Evolutionary conservation across 1,140 invertebrate species (phyloP).

Genomic region (Caenorhabditis brenneri): DNA sequence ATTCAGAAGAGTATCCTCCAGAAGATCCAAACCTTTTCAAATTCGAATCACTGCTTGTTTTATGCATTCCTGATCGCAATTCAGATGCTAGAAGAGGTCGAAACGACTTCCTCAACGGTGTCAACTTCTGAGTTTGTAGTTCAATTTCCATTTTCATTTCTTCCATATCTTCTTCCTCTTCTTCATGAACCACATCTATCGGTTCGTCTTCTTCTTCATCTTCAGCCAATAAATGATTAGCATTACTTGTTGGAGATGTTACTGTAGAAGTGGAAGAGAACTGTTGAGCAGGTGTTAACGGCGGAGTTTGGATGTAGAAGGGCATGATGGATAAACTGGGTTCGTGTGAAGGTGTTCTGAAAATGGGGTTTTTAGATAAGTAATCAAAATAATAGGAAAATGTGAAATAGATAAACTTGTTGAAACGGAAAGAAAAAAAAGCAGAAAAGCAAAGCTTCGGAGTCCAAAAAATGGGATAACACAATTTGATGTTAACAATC

Average conservation of each 20-base stretch:
- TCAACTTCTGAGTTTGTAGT: neutral
- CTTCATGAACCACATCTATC: slow-evolving; percentile 28
- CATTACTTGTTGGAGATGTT: slow-evolving; percentile 2
- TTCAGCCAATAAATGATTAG: slow-evolving; percentile 27
- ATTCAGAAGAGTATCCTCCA: neutral
- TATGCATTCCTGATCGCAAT: neutral
- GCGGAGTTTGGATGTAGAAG: slow-evolving; percentile 27
- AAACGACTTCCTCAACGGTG: neutral
- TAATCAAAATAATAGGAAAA: too few relatives aligned
- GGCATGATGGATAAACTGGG: neutral
- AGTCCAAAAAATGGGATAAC: too few relatives aligned
- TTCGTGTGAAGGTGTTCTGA: neutral
- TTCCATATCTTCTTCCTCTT: slow-evolving; percentile 31
- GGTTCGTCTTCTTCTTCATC: slow-evolving; percentile 25
- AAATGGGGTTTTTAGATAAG: too few relatives aligned
- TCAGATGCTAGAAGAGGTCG: neutral
- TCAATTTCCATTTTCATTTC: slow-evolving; percentile 32
- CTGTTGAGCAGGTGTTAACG: slow-evolving; percentile 4
- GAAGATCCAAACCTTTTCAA: neutral
- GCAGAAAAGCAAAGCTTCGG: too few relatives aligned
- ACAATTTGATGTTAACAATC: too few relatives aligned
- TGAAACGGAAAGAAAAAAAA: too few relatives aligned
- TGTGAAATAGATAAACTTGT: too few relatives aligned
- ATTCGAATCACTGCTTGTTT: slow-evolving; percentile 25
- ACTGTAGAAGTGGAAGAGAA: slow-evolving; percentile 7